phyloP scores from a whole-genome alignment of 1,140 invertebrate species.

The Drosophila repleta region DNA sequence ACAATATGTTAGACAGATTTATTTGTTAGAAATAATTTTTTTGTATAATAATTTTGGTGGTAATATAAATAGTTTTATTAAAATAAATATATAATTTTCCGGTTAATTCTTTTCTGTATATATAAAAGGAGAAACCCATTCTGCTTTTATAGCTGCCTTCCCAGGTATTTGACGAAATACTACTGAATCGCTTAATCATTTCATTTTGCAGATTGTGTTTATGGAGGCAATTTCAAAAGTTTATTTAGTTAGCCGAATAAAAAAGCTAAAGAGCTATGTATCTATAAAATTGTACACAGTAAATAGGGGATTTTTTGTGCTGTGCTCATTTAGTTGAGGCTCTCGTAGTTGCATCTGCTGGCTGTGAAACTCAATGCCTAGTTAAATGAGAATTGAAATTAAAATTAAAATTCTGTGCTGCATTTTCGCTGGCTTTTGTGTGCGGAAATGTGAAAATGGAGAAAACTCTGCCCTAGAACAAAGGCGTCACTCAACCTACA shows the following conservation, averaged over 20 bases:
- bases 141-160: neutral
- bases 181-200: neutral
- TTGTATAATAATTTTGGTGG: too few species aligned
- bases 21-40: too few species aligned
- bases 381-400: conserved; percentile 22
- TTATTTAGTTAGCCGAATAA: neutral
- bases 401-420: conserved; percentile 5
- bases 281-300: neutral
- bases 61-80: too few species aligned
- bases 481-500: conserved; percentile 44
- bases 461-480: conserved; percentile 49
- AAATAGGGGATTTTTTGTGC: neutral
- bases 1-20: too few species aligned
- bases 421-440: conserved; percentile 27
- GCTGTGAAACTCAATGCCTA: conserved; percentile 30
- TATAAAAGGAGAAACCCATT: too few species aligned
- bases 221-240: conserved; percentile 2
- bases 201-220: neutral
- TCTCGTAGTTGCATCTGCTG: neutral
- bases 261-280: neutral
- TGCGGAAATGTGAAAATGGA: conserved; percentile 46
- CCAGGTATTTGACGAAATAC: neutral
- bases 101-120: too few species aligned
- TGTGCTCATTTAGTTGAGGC: neutral
- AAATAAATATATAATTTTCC: too few species aligned